phyloP scores from a whole-genome alignment of 1,140 invertebrate genomes.

The Philotrypesis tridentata region DNA sequence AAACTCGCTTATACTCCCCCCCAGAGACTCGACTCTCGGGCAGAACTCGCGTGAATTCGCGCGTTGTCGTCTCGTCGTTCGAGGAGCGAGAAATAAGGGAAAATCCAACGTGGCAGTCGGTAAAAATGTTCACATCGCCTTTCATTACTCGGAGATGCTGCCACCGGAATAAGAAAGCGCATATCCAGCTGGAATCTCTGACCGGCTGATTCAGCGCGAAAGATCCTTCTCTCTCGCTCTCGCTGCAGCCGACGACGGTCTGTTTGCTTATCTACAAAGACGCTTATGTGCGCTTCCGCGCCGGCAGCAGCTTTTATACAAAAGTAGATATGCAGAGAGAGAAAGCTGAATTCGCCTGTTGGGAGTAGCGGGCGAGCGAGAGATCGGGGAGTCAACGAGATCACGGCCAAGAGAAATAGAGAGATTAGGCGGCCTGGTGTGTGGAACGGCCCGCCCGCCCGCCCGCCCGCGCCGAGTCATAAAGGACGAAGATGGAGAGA shows the following conservation, averaged over 20 bases:
- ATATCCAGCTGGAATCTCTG: neutral
- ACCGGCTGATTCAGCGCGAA: neutral
- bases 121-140: neutral
- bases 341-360: neutral
- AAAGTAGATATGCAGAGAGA: neutral
- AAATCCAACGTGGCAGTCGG: no score
- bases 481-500: conserved; percentile 1
- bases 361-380: neutral
- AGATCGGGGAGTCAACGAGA: conserved; percentile 1
- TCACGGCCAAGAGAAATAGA: neutral
- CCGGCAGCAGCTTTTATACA: neutral
- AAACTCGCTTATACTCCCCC: neutral
- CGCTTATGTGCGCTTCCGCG: neutral
- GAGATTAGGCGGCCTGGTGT: conserved; percentile 1
- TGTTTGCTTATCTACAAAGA: neutral
- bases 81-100: no score
- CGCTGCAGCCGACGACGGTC: no score
- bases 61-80: no score
- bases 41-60: no score
- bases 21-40: no score
- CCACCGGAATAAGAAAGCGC: neutral
- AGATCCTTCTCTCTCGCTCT: neutral
- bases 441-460: neutral
- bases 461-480: no score
- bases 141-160: neutral